Evolutionary conservation across 2,888 invertebrate species (phyloP).

Genomic region (Brachyptera risi): DNA sequence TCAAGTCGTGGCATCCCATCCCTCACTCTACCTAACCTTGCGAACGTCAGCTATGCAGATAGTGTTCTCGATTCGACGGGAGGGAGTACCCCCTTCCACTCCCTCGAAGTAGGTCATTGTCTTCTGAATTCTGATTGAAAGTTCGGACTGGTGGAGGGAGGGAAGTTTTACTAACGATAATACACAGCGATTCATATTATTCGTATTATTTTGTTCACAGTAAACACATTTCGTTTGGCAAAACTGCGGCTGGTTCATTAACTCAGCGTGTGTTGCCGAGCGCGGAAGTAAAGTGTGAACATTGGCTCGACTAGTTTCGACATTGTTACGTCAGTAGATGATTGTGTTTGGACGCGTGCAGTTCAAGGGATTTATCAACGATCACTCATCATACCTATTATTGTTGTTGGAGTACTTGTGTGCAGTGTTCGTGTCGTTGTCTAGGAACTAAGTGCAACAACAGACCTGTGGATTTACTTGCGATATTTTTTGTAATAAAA

Average conservation of each 20-base stretch:
- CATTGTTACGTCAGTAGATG: neutral
- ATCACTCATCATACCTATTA: too few relatives aligned
- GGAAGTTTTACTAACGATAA: conserved; percentile 1
- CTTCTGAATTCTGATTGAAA: conserved; percentile 30
- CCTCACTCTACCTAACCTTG: conserved; percentile 2
- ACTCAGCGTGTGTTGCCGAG: neutral
- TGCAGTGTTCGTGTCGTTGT: too few relatives aligned
- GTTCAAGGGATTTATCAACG: too few relatives aligned
- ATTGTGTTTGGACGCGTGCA: neutral
- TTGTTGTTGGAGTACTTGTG: too few relatives aligned
- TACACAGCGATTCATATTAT: neutral
- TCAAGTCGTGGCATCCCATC: too few relatives aligned
- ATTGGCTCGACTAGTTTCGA: neutral
- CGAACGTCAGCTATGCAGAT: neutral
- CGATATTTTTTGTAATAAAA: neutral
- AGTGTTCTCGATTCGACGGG: neutral
- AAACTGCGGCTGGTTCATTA: neutral
- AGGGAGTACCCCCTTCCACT: conserved; percentile 10
- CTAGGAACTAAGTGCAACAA: too few relatives aligned
- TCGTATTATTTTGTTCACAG: neutral
- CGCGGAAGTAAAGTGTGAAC: neutral
- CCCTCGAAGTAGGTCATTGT: conserved; percentile 31
- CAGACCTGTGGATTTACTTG: neutral
- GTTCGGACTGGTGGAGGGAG: too few relatives aligned
- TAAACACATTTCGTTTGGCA: too few relatives aligned